Evolutionary conservation across 1,140 invertebrate genomes (phyloP).

Genomic region (Neoseiulus cucumeris): DNA sequence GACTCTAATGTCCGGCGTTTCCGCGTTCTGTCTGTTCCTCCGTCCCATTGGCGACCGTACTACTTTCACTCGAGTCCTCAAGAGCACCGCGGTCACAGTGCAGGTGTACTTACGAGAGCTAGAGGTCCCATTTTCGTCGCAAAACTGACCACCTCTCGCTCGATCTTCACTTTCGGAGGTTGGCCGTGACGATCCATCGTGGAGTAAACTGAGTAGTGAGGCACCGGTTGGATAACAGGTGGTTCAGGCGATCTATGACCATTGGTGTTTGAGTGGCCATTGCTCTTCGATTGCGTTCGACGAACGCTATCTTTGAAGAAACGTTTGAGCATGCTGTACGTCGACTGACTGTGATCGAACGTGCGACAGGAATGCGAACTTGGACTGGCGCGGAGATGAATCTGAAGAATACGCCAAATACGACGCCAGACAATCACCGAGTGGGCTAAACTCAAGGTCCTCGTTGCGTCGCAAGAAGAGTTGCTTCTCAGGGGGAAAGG

Average conservation of each 20-base stretch:
- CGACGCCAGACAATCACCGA: background rate
- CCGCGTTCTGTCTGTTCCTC: too few relatives aligned
- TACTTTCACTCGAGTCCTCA: too few relatives aligned
- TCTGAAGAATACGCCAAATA: background rate
- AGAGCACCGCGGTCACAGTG: too few relatives aligned
- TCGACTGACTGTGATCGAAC: background rate
- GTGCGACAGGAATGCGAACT: background rate
- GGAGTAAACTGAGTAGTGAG: slow-evolving; percentile 3
- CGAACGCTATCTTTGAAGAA: slow-evolving; percentile 9
- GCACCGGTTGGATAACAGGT: background rate
- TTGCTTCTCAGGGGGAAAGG: background rate
- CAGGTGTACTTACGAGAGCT: slow-evolving; percentile 5
- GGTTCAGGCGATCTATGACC: background rate
- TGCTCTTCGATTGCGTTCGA: background rate
- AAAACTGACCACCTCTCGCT: slow-evolving; percentile 3
- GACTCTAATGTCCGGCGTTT: too few relatives aligned
- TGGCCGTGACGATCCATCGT: slow-evolving; percentile 1
- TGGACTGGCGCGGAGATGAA: too few relatives aligned
- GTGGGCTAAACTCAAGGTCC: slow-evolving; percentile 5
- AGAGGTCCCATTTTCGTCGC: slow-evolving; percentile 2
- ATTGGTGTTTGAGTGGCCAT: background rate
- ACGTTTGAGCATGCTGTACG: background rate
- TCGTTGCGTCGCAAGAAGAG: background rate
- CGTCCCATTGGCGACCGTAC: too few relatives aligned
- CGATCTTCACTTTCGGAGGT: slow-evolving; percentile 7